These are phyloP conservation scores for Sinelater perroti DNA, from an alignment of 2,888 invertebrate species.

Conservation along the genomic window DNA sequence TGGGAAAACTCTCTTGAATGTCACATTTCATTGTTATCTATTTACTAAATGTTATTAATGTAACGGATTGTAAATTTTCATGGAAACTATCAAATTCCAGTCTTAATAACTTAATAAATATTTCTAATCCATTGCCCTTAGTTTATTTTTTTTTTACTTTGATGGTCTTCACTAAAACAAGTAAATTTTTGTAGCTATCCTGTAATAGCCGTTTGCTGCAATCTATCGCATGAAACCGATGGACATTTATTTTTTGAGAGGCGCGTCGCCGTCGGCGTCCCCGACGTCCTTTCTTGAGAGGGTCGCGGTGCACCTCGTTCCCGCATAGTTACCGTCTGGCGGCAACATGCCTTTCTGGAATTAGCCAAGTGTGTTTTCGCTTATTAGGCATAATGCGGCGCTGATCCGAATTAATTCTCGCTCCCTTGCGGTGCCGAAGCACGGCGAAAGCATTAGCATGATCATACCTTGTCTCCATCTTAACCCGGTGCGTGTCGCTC, in stretches of 20 bases:
- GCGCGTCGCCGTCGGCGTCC: not conserved
- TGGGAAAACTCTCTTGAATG: too few relatives aligned
- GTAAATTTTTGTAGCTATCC: too few relatives aligned
- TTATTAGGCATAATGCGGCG: constrained; percentile 60
- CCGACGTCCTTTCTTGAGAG: not conserved
- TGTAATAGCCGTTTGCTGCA: too few relatives aligned
- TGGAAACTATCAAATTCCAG: too few relatives aligned
- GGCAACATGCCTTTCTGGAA: constrained; percentile 45
- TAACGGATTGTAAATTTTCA: too few relatives aligned
- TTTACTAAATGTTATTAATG: too few relatives aligned
- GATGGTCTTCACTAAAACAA: not conserved
- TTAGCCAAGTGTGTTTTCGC: constrained; percentile 59
- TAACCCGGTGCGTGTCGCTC: constrained; percentile 57
- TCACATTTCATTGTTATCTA: too few relatives aligned
- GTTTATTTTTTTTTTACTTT: constrained; percentile 4
- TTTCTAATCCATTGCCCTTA: too few relatives aligned
- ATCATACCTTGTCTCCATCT: constrained; percentile 61
- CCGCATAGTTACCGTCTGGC: constrained; percentile 31
- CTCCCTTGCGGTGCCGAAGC: constrained; percentile 59
- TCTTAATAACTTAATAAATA: too few relatives aligned
- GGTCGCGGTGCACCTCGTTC: constrained; percentile 15
- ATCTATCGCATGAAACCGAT: too few relatives aligned
- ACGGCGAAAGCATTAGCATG: constrained; percentile 61
- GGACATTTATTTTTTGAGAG: too few relatives aligned
- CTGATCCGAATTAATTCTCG: constrained; percentile 58